Evolutionary conservation across 2,888 invertebrate species (phyloP), one percentile per base, ranked within the genome.

Genomic region (Lycophotia porphyrea): DNA sequence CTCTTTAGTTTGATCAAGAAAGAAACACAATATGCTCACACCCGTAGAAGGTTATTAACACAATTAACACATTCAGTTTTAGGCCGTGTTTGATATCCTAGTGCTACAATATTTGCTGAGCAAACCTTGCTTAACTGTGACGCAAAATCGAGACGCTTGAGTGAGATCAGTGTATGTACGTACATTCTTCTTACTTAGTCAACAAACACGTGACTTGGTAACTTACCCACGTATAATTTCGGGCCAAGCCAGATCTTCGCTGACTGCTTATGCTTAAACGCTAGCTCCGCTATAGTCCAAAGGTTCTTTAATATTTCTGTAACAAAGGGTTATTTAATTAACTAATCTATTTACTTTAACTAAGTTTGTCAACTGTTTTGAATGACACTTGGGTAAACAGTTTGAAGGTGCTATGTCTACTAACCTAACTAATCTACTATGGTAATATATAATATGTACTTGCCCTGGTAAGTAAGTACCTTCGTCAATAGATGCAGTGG

Each of bases 201-300:
- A 73, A 47, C 60, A 69, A 18, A 44, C 13, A 9, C 18, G 27
- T 42, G 47, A 61, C 67, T 18, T 47, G n/a, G n/a, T 47, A 60
- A 67, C 58, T 91, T 88, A 95, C 95, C 95, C 9, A 95, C 88
- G 75, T 95, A 95, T 52, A 95, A 81, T 84, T 95, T 95, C 3
- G 94, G 94, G 1, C 95, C 95, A 4, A 95, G 91, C 95, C 95
- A 95, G 66, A 95, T 34, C 81, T 95, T 95, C 1, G 91, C 91
- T n/a, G 89, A 88, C 5, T 93, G 93, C 71, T 92, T 93, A 72
- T 93, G 88, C 80, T 89, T 85, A 5, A 88, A 71, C 2, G 94
- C 92, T 55, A 94, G 63, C 4, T 88, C 55, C 36, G 93, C 94
- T 31, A 95, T 77, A 36, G 89, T 82, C 84, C 93, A 88, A n/a